Conservation (phyloP, 2,888 invertebrate species). For the Pomacea canaliculata region DNA sequence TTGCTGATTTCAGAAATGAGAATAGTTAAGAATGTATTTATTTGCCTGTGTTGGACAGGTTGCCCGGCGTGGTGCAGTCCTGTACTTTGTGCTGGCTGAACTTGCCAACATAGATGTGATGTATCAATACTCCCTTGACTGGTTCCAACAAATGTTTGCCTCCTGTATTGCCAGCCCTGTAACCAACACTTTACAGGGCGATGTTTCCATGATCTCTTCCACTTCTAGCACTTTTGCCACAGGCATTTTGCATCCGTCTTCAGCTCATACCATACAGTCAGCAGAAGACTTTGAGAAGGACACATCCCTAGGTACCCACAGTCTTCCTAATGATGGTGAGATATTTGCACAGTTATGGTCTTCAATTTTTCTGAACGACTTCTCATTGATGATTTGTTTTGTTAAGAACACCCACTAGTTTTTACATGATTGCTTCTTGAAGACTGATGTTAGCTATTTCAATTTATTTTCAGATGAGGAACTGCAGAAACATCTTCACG, state of each 20-base stretch:
- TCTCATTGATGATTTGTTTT: no score
- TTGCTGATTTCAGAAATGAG: no score
- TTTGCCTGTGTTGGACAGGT: slow-evolving; percentile 49
- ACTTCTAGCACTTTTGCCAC: slow-evolving; percentile 25
- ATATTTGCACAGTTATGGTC: no score
- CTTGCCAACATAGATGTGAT: slow-evolving; percentile 67
- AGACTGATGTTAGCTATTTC: no score
- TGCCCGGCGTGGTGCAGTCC: slow-evolving; percentile 67
- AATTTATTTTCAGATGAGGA: slow-evolving; percentile 23
- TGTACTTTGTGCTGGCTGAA: slow-evolving; percentile 69
- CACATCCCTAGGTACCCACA: not conserved
- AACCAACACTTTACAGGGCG: not conserved
- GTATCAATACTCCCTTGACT: slow-evolving; percentile 70
- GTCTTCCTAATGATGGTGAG: no score
- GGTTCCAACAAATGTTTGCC: slow-evolving; percentile 68
- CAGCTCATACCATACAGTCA: slow-evolving; percentile 4
- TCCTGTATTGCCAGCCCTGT: slow-evolving; percentile 52
- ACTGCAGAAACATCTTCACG: slow-evolving; percentile 56
- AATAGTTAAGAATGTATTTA: not conserved
- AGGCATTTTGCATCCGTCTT: slow-evolving; percentile 24
- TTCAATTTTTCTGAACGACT: no score
- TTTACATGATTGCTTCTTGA: no score
- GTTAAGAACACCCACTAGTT: no score
- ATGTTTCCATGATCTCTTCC: slow-evolving; percentile 11
- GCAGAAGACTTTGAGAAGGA: slow-evolving; percentile 4